A percentile compares a stretch with the other conserved stretches of the same genome.
phyloP scores from a whole-genome alignment of 1,140 invertebrate species.

The Zaprionus capensis region DNA sequence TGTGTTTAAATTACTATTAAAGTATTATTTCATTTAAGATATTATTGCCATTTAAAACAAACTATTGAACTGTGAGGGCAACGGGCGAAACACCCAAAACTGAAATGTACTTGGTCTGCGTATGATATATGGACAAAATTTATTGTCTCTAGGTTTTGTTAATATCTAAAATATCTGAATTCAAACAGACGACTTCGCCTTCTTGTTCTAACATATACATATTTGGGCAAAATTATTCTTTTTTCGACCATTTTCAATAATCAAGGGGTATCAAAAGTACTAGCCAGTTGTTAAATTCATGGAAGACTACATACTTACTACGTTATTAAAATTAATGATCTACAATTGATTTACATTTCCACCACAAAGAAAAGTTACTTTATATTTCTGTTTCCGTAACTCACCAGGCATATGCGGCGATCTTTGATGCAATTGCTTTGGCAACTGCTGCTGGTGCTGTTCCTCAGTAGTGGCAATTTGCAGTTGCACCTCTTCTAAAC shows the following conservation, averaged over 20 bases:
- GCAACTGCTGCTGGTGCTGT: conserved; percentile 6
- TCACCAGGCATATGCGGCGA: conserved; percentile 48
- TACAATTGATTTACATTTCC: neutral
- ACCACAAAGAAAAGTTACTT: neutral
- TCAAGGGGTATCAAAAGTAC: too few species aligned
- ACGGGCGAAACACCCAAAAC: too few species aligned
- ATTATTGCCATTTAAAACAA: neutral
- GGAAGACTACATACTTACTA: neutral
- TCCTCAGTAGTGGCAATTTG: conserved; percentile 47
- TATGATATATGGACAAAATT: too few species aligned
- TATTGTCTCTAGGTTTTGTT: too few species aligned
- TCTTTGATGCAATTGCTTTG: neutral
- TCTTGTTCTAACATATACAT: too few species aligned
- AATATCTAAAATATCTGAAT: too few species aligned
- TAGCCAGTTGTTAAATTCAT: neutral
- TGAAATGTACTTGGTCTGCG: too few species aligned
- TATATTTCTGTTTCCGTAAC: neutral
- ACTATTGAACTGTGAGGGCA: neutral
- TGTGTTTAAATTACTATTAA: too few species aligned
- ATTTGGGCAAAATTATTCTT: too few species aligned
- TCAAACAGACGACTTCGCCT: too few species aligned
- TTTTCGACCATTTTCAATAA: too few species aligned
- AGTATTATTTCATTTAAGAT: neutral
- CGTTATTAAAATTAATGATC: neutral
- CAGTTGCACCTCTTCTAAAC: conserved; percentile 73